Percentiles rank a stretch among this genome's conserved stretches.
These are phyloP conservation scores for Saimiri boliviensis DNA, from an alignment of 2,113 vertebrate genomes.

Conservation along the genomic window DNA sequence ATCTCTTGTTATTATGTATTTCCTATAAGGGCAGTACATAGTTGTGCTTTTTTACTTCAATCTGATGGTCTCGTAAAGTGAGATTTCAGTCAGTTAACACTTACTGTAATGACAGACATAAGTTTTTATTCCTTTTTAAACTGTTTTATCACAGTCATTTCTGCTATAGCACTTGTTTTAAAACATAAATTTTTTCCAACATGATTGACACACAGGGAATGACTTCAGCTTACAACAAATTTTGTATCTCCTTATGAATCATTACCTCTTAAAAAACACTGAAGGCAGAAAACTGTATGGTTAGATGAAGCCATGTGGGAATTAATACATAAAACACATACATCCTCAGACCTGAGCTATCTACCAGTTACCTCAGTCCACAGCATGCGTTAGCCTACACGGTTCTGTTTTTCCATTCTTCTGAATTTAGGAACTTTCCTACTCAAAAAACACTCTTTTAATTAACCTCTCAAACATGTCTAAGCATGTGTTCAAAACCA, in stretches of 20 bases:
- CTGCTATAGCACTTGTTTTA: neutral
- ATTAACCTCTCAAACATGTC: neutral
- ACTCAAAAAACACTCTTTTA: neutral
- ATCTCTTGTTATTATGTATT: neutral
- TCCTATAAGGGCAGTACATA: neutral
- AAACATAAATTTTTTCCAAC: conserved; percentile 31
- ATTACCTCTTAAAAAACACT: neutral
- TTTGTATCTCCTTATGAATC: neutral
- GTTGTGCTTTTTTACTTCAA: neutral
- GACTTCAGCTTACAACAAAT: neutral
- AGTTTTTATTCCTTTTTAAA: neutral
- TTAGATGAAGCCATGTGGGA: fast-evolving
- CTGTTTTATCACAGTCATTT: neutral
- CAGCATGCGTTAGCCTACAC: neutral
- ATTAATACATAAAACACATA: neutral
- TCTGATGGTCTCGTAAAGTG: neutral
- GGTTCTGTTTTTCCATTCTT: neutral
- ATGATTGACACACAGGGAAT: neutral
- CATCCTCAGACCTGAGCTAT: neutral
- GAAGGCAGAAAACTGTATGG: neutral
- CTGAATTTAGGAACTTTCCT: neutral
- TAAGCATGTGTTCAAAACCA: neutral
- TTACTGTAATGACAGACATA: neutral
- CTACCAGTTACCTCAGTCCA: neutral
- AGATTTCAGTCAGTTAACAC: neutral